A percentile compares a stretch with the other conserved stretches of the same genome.
Conservation (phyloP, 2,113 vertebrate species). For the Tachysurus vachellii region DNA sequence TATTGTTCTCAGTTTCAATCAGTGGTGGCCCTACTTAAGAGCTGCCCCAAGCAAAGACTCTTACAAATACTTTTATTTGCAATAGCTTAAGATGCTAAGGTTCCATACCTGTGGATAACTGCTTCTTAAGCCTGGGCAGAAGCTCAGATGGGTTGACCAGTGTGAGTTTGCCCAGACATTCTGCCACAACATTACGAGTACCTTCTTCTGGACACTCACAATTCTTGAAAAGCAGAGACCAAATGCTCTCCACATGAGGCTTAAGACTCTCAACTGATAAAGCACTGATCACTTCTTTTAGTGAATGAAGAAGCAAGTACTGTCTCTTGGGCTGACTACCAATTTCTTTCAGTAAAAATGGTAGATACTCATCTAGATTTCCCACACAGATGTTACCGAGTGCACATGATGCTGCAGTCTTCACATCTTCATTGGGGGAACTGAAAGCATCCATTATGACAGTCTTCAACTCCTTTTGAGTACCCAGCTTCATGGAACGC, state of each 20-base stretch:
- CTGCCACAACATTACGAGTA: conserved; percentile 86
- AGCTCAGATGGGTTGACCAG: conserved; percentile 80
- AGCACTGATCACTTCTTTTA: conserved; percentile 87
- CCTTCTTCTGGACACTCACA: conserved; percentile 88
- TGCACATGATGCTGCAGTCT: conserved; percentile 84
- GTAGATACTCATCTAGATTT: conserved; percentile 83
- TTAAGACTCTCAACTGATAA: conserved; percentile 75
- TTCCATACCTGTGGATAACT: conserved; percentile 80
- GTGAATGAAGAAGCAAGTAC: conserved; percentile 88
- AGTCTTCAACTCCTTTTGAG: conserved; percentile 81
- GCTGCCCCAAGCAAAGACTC: not conserved
- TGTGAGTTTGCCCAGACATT: conserved; percentile 88
- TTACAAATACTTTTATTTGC: not conserved
- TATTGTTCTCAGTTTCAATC: not conserved
- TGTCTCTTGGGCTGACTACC: conserved; percentile 82
- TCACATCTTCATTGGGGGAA: conserved; percentile 86
- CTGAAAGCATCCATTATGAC: conserved; percentile 87
- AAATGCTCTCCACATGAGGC: conserved; percentile 85
- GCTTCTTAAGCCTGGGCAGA: conserved; percentile 83
- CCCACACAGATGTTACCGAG: conserved; percentile 85
- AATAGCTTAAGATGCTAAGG: not conserved
- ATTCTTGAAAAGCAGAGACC: conserved; percentile 85
- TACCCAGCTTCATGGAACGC: conserved; percentile 75
- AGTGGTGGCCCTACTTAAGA: too few species aligned
- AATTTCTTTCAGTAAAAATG: conserved; percentile 87